Base-by-base conservation (phyloP, 2,113 vertebrate species). In the Hyperopisus bebe region DNA sequence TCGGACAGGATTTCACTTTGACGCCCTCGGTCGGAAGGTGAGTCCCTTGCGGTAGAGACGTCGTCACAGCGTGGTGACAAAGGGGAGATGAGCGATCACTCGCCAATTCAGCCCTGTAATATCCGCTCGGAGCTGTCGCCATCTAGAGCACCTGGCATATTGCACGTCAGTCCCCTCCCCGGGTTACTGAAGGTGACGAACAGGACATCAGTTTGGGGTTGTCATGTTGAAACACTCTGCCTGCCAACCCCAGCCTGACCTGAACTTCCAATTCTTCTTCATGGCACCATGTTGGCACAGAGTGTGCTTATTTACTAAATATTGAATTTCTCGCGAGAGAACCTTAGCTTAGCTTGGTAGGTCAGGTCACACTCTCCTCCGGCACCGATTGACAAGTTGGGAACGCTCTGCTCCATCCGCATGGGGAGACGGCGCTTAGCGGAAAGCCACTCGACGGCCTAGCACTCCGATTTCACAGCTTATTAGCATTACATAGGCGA, bases 41-140 rank as follows among this genome's bases (percentile, higher is more conserved):
- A 13, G 80, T 51, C 1, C 50, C 80, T 80, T 50, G 66, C 77
- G 47, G 70, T 19, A 88, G 87, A 87, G 87, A 90, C 80, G 6
- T 8, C 89, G 91, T 90, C 90, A 92, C 44, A 62, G 44, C 90
- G 86, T 82, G 90, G 89, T 91, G 91, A 93, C 92, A 91, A 89
- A 91, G 83, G 90, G 90, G 92, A 85, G 91, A 88, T 27, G 91
- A 93, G 90, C 80, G 88, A 93, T 92, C 92, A 91, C 91, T 88
- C 35, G 35, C 88, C 89, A 87, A 90, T 92, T 91, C 92, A 91
- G 90, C 92, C 90, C 15, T 90, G 90, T 91, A 91, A 91, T 92
- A 93, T 92, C 91, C 90, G 92, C 88, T 51, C 35, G 17, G 70
- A 48, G 90, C 90, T 88, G 88, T 92, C 92, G 92, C 89, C 91